Evolutionary conservation across 2,113 vertebrate genomes (phyloP).

Genomic region (Heterotilapia buettikoferi): DNA sequence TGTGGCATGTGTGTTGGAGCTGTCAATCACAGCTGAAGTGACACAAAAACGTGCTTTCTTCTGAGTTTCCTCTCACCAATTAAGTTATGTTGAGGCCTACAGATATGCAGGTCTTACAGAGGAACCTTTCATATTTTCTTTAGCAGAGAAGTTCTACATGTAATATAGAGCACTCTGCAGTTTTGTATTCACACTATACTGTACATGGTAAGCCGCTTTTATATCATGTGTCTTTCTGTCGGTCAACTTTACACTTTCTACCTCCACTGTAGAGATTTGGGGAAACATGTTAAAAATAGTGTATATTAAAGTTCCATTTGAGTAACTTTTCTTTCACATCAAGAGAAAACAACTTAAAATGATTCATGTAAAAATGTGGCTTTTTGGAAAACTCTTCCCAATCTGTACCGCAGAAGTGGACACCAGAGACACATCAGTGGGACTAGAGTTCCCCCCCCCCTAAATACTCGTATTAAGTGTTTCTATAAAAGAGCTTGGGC

Average conservation of each 20-base stretch:
- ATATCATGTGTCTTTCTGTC: not conserved
- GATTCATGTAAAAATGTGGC: not conserved
- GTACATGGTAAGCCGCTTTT: not conserved
- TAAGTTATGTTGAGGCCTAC: not conserved
- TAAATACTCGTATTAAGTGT: not conserved
- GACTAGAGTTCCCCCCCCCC: not conserved
- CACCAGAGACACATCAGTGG: not conserved
- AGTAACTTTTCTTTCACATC: not conserved
- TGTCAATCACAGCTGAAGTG: not conserved
- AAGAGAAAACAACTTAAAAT: not conserved
- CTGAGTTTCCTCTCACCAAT: not conserved
- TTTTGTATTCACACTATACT: not conserved
- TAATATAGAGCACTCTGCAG: not conserved
- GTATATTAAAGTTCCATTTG: not conserved
- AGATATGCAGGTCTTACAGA: not conserved
- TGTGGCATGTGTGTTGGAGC: not conserved
- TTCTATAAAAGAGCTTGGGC: not conserved
- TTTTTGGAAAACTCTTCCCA: not conserved
- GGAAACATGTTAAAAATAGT: not conserved
- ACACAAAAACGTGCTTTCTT: not conserved
- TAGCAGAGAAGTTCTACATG: not conserved
- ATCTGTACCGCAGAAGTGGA: not conserved
- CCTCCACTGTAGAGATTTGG: not conserved
- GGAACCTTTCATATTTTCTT: not conserved
- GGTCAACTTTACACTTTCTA: not conserved